Conservation (phyloP, 2,113 vertebrate species). For the Cyprinodon tularosa region DNA sequence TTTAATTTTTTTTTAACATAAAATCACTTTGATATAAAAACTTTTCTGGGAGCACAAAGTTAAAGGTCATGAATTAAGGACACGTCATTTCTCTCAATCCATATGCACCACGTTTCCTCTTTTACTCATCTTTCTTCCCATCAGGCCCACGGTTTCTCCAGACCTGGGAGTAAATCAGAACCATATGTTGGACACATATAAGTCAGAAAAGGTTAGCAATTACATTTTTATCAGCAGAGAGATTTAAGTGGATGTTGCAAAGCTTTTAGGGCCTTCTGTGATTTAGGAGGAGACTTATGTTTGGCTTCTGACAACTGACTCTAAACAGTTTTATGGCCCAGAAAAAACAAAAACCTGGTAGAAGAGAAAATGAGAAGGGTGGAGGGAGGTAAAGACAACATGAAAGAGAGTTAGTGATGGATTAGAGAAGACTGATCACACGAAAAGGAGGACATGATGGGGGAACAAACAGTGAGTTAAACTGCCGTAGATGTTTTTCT, state of each 20-base stretch:
- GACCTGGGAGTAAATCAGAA: slow-evolving; percentile 44
- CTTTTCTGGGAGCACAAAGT: neutral
- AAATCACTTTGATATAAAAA: too few species aligned
- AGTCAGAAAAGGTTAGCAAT: slow-evolving; percentile 35
- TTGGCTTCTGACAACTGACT: slow-evolving; percentile 32
- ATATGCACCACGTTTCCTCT: slow-evolving; percentile 48
- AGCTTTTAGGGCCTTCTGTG: slow-evolving; percentile 28
- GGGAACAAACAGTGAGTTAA: neutral
- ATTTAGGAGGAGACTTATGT: slow-evolving; percentile 29
- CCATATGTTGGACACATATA: slow-evolving; percentile 34
- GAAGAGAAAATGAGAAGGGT: slow-evolving; percentile 3
- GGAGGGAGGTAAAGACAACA: neutral
- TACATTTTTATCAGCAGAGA: slow-evolving; percentile 33
- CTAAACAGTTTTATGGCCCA: slow-evolving; percentile 44
- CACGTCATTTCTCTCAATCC: slow-evolving; percentile 24
- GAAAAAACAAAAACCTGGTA: slow-evolving; percentile 37
- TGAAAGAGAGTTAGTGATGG: neutral
- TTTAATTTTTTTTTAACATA: too few species aligned
- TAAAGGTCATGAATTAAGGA: neutral
- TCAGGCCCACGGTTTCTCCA: slow-evolving; percentile 23
- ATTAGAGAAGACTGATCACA: neutral
- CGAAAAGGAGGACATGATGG: neutral
- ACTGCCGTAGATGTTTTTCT: neutral
- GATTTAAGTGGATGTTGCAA: slow-evolving; percentile 40
- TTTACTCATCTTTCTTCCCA: slow-evolving; percentile 11